Conservation (phyloP, 2,797 vertebrate genomes). For the Chiroxiphia lanceolata region DNA sequence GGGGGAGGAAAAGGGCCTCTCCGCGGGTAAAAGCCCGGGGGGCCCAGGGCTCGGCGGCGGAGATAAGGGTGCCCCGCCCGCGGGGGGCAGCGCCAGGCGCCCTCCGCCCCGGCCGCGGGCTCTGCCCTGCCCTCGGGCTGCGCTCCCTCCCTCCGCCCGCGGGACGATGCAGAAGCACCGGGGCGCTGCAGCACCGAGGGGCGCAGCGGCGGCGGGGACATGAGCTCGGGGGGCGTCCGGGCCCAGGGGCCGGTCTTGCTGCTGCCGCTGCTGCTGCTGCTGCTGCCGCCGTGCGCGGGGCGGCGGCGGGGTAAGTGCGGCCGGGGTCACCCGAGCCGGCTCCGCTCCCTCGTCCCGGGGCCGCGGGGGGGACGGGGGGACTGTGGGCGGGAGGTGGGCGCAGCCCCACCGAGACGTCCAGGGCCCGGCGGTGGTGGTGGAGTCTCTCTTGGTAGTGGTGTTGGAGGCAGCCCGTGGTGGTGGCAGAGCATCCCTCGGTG, state of each 20-base stretch:
- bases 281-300: background rate
- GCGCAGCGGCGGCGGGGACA: background rate
- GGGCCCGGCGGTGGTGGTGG: background rate
- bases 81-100: background rate
- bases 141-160: background rate
- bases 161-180: background rate
- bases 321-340: no score
- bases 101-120: background rate
- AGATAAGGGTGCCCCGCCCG: background rate
- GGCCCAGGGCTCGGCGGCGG: background rate
- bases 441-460: no score
- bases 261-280: background rate
- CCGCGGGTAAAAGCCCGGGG: background rate
- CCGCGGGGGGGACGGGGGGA: background rate
- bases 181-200: background rate
- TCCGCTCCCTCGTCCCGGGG: background rate
- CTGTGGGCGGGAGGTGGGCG: fast-evolving
- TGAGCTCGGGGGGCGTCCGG: background rate
- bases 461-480: no score
- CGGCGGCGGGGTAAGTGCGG: background rate
- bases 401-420: no score
- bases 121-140: background rate
- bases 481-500: background rate
- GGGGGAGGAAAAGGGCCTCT: background rate
- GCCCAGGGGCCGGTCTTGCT: background rate